These are phyloP conservation scores for Alviniconcha marisindica DNA, from an alignment of 1,140 invertebrate genomes.

Conservation along the genomic window DNA sequence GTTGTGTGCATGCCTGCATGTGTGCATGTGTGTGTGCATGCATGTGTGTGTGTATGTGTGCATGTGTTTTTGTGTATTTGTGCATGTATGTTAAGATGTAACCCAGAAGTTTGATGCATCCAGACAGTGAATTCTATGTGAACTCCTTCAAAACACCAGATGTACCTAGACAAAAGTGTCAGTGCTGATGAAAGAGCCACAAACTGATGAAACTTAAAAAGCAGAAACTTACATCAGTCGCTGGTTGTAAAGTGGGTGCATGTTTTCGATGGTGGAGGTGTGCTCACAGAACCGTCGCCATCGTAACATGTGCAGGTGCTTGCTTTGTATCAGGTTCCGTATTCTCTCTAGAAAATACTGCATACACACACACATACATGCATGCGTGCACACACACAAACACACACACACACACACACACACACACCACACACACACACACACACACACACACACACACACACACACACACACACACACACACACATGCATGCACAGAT, in stretches of 20 bases:
- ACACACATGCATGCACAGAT: not conserved
- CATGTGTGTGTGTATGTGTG: too few species aligned
- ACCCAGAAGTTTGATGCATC: too few species aligned
- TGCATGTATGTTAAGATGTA: too few species aligned
- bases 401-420: slow-evolving; percentile 1
- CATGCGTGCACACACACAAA: not conserved
- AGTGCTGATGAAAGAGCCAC: too few species aligned
- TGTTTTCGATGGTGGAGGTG: slow-evolving; percentile 70
- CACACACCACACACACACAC: not conserved
- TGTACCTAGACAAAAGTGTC: too few species aligned
- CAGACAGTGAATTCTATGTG: too few species aligned
- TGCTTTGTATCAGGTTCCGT: slow-evolving; percentile 70
- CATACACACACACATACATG: slow-evolving; percentile 38
- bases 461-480: not conserved
- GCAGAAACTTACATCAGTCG: slow-evolving; percentile 63
- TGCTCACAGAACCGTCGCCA: slow-evolving; percentile 75
- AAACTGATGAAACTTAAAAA: too few species aligned
- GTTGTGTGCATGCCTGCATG: too few species aligned
- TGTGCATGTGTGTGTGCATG: too few species aligned
- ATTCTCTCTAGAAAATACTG: slow-evolving; percentile 72
- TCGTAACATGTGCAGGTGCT: slow-evolving; percentile 72
- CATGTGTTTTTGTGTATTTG: too few species aligned
- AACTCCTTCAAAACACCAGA: too few species aligned
- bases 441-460: slow-evolving; percentile 7
- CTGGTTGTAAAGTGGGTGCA: slow-evolving; percentile 70